Conservation (phyloP, 2,797 vertebrate species). For the Todus mexicanus region DNA sequence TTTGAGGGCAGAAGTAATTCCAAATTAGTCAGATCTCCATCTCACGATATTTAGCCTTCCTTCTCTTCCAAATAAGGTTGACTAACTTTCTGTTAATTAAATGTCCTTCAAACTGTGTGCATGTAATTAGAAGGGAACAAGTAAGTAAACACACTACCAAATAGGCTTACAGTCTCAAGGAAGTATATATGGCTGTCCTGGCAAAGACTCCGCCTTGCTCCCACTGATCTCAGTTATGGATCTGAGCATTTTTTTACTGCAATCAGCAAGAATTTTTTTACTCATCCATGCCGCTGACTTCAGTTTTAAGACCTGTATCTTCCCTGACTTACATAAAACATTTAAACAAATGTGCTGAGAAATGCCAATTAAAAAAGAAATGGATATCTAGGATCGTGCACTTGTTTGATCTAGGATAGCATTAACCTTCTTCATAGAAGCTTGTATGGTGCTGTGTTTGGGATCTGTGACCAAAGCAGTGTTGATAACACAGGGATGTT, state of each 20-base stretch:
- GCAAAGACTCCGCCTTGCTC: background rate
- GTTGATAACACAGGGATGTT: background rate
- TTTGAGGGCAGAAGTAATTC: background rate
- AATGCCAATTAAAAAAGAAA: too few relatives aligned
- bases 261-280: background rate
- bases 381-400: background rate
- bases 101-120: background rate
- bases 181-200: background rate
- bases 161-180: background rate
- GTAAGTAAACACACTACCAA: background rate
- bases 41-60: background rate
- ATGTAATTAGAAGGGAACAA: background rate
- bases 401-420: background rate
- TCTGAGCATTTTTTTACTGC: background rate
- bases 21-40: background rate
- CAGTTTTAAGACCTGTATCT: background rate
- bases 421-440: background rate
- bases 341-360: background rate
- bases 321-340: background rate
- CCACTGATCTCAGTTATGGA: background rate
- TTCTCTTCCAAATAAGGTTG: background rate
- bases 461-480: background rate
- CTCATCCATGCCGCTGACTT: background rate
- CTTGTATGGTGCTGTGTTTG: background rate
- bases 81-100: background rate